Evolutionary conservation across 2,888 invertebrate species (phyloP).

Genomic region (Nasonovia ribisnigri): DNA sequence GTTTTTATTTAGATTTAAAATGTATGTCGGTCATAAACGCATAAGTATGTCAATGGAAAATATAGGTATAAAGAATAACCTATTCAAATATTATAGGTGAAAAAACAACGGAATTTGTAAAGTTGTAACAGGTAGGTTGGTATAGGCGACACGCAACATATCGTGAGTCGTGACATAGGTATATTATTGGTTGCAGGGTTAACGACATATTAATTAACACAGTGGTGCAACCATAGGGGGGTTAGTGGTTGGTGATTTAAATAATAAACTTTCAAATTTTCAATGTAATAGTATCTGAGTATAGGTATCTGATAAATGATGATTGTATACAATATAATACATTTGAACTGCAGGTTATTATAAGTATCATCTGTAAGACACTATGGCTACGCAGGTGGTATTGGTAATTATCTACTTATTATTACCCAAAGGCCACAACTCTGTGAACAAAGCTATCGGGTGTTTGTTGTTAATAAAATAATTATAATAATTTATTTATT

Average conservation of each 20-base stretch:
- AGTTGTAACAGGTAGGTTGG: conserved; percentile 1
- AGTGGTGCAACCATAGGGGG: not conserved
- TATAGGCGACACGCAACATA: not conserved
- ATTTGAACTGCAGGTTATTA: too few relatives aligned
- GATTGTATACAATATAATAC: too few relatives aligned
- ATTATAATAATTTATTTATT: too few relatives aligned
- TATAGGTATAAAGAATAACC: not conserved
- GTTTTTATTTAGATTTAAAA: not conserved
- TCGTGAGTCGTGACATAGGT: not conserved
- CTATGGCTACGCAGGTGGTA: too few relatives aligned
- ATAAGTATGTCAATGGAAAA: not conserved
- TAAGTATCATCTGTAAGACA: too few relatives aligned
- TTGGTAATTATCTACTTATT: too few relatives aligned
- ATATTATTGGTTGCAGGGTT: not conserved
- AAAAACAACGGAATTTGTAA: conserved; percentile 4
- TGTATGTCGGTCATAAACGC: not conserved
- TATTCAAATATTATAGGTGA: not conserved
- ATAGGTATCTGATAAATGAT: too few relatives aligned
- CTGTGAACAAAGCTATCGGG: too few relatives aligned
- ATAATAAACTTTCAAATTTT: too few relatives aligned
- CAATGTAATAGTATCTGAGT: too few relatives aligned
- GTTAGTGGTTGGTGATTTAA: not conserved
- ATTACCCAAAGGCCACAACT: too few relatives aligned
- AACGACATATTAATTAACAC: not conserved
- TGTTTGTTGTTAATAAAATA: too few relatives aligned